Evolutionary conservation across 2,113 vertebrate species (phyloP), one percentile per base, ranked within the genome.

Genomic region (Trichechus manatus): DNA sequence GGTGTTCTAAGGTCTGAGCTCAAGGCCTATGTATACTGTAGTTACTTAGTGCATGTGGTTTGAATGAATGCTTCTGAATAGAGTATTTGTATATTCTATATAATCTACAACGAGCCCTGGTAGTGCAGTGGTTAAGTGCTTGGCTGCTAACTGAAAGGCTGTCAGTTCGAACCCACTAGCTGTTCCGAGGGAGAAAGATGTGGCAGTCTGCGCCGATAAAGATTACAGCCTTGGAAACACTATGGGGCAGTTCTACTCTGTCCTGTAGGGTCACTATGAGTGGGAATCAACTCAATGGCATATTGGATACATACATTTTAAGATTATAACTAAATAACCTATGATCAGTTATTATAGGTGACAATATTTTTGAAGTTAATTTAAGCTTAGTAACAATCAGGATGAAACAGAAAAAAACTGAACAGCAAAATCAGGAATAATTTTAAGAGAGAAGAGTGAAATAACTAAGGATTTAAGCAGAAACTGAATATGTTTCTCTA

Each of bases 301-400:
- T 87, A 56, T 5, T 86, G 11, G 56, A 63, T 87, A 68, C 13
- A 81, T 80, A 88, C 44, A 82, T 87, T 50, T 85, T 85, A 75
- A 82, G 91, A 1, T 25, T 59, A 14, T 39, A 70, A 31, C 29
- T 70, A n/a, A 20, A 19, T 36, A 72, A 36, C 33, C 68, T 17
- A n/a, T 31, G 33, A 72, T n/a, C 11, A 61, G 15, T 72, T 88
- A 59, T 79, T 42, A 87, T 39, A 81, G 70, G 25, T 59, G 33
- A 91, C 5, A 44, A 42, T 70, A 72, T 84, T 83, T 95, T 82
- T 87, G 25, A 87, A 94, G 79, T 93, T 90, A 92, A 72, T 70
- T 53, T 70, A 42, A 88, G 39, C 19, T 56, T 59, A 75, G 9
- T 88, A 81, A 36, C 23, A 63, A 20, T 47, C 31, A 72, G 29